These are phyloP conservation scores for Magallana angulata DNA, from an alignment of 1,140 invertebrate species.

Conservation along the genomic window DNA sequence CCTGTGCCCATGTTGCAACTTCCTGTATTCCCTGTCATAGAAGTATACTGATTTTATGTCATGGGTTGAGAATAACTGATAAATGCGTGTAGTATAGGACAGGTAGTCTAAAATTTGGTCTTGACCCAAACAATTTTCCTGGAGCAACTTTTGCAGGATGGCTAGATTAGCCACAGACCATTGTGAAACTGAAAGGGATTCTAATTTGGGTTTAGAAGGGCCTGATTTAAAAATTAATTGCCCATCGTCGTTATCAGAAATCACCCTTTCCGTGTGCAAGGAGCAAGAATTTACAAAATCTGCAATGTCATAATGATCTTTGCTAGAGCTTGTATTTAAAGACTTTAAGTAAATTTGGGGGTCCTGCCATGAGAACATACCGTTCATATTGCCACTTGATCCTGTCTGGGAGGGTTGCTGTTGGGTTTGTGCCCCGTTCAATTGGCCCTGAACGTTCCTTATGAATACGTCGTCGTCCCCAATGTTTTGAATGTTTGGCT, in stretches of 20 bases:
- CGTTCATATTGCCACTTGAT: neutral
- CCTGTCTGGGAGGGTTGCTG: neutral
- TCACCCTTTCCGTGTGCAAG: constrained; percentile 4
- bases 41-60: constrained; percentile 35
- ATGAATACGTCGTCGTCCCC: neutral
- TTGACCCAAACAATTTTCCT: neutral
- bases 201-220: constrained; percentile 38
- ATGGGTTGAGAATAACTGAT: constrained; percentile 16
- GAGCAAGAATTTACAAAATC: constrained; percentile 4
- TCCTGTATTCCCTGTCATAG: constrained; percentile 41
- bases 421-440: neutral
- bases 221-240: constrained; percentile 30
- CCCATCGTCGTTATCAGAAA: constrained; percentile 20
- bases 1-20: neutral
- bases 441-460: neutral
- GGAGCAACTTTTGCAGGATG: constrained; percentile 42
- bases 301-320: constrained; percentile 43
- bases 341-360: constrained; percentile 32
- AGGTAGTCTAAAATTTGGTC: constrained; percentile 26
- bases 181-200: constrained; percentile 32
- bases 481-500: neutral
- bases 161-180: constrained; percentile 42
- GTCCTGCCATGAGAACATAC: constrained; percentile 41
- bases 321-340: neutral
- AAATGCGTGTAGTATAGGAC: constrained; percentile 40